A percentile compares a stretch with the other conserved stretches of the same genome.
These are phyloP conservation scores for Calidris pugnax DNA, from an alignment of 2,113 vertebrate species.

Conservation along the genomic window DNA sequence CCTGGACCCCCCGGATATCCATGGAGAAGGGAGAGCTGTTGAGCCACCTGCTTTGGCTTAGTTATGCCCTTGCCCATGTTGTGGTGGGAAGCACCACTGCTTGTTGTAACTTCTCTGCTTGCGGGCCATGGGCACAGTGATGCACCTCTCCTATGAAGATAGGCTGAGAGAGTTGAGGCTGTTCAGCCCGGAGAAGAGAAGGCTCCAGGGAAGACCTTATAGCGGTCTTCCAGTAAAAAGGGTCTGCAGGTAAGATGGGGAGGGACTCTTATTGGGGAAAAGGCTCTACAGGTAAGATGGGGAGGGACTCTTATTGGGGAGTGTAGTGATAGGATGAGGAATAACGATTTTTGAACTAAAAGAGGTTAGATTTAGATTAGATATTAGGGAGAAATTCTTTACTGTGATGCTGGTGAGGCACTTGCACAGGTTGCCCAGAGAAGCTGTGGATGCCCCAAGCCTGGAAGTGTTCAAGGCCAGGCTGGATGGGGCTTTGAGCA, in stretches of 20 bases:
- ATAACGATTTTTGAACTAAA: neutral
- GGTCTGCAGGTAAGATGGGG: neutral
- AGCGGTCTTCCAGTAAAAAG: neutral
- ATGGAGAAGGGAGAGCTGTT: neutral
- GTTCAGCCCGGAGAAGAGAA: neutral
- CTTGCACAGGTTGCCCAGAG: neutral
- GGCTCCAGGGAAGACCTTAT: neutral
- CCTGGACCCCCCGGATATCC: fast-evolving
- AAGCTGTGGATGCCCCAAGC: neutral
- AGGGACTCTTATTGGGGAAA: neutral
- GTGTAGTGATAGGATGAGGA: neutral
- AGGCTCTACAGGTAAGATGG: too few species aligned
- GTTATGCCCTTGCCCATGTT: neutral
- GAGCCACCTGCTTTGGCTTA: neutral
- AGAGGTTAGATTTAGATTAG: neutral
- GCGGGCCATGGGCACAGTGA: fast-evolving
- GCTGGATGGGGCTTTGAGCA: neutral
- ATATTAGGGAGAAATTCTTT: neutral
- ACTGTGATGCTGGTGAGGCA: neutral
- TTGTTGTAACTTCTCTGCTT: neutral
- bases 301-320: neutral
- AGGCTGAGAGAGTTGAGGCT: neutral
- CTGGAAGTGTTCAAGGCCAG: neutral
- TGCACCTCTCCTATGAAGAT: neutral
- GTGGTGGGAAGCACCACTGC: neutral